A percentile compares a stretch with the other conserved stretches of the same genome.
Evolutionary conservation across 2,113 vertebrate genomes (phyloP).

Genomic region (Neogale vison): DNA sequence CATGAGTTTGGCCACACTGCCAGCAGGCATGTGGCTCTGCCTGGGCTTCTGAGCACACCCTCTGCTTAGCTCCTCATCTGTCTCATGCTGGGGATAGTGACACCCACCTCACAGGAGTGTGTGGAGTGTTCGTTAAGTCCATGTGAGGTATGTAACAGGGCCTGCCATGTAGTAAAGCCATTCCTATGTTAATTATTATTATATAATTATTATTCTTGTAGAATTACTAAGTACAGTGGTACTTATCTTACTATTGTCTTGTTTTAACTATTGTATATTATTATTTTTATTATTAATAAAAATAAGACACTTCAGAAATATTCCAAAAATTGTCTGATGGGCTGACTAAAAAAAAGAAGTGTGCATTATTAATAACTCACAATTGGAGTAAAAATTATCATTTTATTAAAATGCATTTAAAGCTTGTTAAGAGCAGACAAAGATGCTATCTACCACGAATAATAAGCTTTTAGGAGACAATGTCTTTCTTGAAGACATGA

Average conservation of each 20-base stretch:
- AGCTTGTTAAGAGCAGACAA: slow-evolving; percentile 52
- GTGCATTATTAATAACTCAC: slow-evolving; percentile 25
- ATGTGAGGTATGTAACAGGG: rapidly evolving
- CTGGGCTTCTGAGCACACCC: not conserved
- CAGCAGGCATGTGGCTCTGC: rapidly evolving
- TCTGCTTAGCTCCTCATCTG: not conserved
- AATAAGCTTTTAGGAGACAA: slow-evolving; percentile 55
- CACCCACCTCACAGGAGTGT: not conserved
- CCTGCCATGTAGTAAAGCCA: not conserved
- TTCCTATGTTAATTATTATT: not conserved
- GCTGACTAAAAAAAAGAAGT: not conserved
- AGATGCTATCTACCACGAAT: slow-evolving; percentile 31
- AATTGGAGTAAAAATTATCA: slow-evolving; percentile 42
- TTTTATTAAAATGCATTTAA: slow-evolving; percentile 43
- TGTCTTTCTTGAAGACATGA: slow-evolving; percentile 67
- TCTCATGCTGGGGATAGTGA: not conserved
- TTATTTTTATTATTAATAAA: not conserved
- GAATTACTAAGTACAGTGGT: not conserved
- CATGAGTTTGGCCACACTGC: rapidly evolving
- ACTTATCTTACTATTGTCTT: not conserved
- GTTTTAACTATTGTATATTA: not conserved
- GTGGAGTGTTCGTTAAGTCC: not conserved
- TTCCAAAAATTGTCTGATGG: not conserved
- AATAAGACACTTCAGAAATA: not conserved
- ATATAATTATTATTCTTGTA: not conserved